Base-by-base conservation (phyloP, 2,888 invertebrate genomes). In the Agrochola lychnidis region DNA sequence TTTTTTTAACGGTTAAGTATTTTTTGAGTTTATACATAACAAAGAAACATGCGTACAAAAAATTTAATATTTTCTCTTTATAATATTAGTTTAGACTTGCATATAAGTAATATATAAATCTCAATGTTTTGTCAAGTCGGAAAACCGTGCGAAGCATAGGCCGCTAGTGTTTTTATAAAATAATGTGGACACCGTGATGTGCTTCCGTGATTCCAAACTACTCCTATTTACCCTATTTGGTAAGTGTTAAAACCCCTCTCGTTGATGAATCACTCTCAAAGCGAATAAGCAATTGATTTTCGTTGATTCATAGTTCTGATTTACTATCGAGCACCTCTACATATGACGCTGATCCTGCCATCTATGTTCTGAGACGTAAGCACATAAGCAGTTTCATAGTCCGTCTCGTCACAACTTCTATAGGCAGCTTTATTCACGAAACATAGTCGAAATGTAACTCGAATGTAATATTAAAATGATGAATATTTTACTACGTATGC, bases 401-500 rank as follows among this genome's bases (percentile, higher is more conserved):
- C 10, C 16, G n/a, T 36, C 30, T 22, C 14, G 12, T 67, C 19
- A 4, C 19, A 16, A 7, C 6, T 61, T 53, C 9, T 42, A 7
- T 4, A 62, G 3, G n/a, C 19, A 12, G 2, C 14, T 66, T 64
- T 57, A 61, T 45, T 45, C 42, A 59, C 12, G 0, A 59, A 68
- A 70, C 73, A 36, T 16, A 67, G 45, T n/a, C n/a, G 25, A 51
- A 66, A 72, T 64, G 30, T 71, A 71, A 64, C 36, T 48, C 19
- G 59, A 76, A 83, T 80, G 40, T 40, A 76, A 76, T 78, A 74
- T 83, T 76, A 78, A 83, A 75, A 71, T 73, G 73, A 76, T 78
- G 78, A 76, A 85, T 80, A 83, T 80, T 86, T 72, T 48, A 76
- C 40, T 45, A 5, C 45, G 56, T 6, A 10, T n/a, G 36, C 83